Evolutionary conservation across 2,113 vertebrate species (phyloP).

Genomic region (Trichomycterus rosablanca): DNA sequence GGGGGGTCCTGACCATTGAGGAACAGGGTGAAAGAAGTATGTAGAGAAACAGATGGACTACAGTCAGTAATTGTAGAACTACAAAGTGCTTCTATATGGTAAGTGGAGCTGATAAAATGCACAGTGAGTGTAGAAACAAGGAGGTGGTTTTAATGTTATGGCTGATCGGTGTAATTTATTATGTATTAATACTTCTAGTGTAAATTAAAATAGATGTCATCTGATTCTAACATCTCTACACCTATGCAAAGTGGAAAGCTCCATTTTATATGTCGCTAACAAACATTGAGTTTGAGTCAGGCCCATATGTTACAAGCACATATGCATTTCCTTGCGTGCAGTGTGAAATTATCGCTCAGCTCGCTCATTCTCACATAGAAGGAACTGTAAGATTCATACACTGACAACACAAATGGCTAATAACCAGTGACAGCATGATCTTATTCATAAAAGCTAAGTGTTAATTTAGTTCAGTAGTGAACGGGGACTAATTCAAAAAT

Average conservation of each 20-base stretch:
- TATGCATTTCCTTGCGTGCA: not conserved
- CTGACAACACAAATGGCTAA: conserved; percentile 82
- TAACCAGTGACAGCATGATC: conserved; percentile 90
- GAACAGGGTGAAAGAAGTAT: too few relatives aligned
- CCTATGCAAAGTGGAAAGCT: conserved; percentile 39
- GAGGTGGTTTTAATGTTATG: too few relatives aligned
- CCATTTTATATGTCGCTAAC: conserved; percentile 50
- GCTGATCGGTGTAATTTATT: too few relatives aligned
- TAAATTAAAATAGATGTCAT: too few relatives aligned
- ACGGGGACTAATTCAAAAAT: conserved; percentile 84
- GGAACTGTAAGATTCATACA: conserved; percentile 81
- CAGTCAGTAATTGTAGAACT: too few relatives aligned
- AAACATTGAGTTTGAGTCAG: conserved; percentile 44
- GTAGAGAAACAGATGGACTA: too few relatives aligned
- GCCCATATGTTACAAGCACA: conserved; percentile 35
- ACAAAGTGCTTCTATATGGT: too few relatives aligned
- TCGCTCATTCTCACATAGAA: conserved; percentile 75
- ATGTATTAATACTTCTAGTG: too few relatives aligned
- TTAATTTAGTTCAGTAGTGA: conserved; percentile 84
- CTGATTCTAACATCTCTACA: too few relatives aligned
- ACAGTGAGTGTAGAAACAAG: too few relatives aligned
- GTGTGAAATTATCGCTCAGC: conserved; percentile 70
- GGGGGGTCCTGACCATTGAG: too few relatives aligned
- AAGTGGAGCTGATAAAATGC: too few relatives aligned
- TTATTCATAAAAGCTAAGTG: conserved; percentile 89